Evolutionary conservation across 1,140 invertebrate genomes (phyloP), one percentile per base, ranked within the genome.

Genomic region (Hycleus cichorii): DNA sequence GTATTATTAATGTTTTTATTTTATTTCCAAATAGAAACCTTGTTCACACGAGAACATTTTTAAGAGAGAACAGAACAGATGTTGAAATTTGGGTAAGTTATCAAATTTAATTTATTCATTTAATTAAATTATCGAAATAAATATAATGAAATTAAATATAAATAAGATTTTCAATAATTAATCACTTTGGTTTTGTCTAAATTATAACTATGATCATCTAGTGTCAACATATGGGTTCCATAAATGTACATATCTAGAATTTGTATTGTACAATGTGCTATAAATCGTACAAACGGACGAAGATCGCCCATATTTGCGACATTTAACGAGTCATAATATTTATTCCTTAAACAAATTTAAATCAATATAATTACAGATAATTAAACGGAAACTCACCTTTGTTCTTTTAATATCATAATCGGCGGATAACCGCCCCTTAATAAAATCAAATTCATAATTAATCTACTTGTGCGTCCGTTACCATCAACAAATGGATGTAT

Each of bases 371-470:
- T 18, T 18, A 18, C 18, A 18, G 18, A 18, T 18, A 18, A 18
- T 18, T 18, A 1, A 18, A 18, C 18, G 18, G n/a, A 39, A 42
- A 52, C 43, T 47, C 61, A 72, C 64, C 92, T 80, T 66, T 97
- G 90, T 69, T 95, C 89, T 65, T 97, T 95, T 50, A 89, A 83
- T 51, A 98, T 91, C 48, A 97, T 96, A 4, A 97, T 92, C 0
- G 95, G 94, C 3, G 95, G 95, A 77, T 91, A 98, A 1, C 95
- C 95, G n/a, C 91, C 90, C 74, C 93, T 89, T 90, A 98, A 96
- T n/a, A 98, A 78, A 58, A 98, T 87, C 58, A 95, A 82, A 74
- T 98, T 98, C 95, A 98, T 98, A 0, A 98, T 77, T 6, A 98
- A 78, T 40, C 95, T 77, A 2, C 93, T 93, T 0, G 95, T 98